Percentiles rank a stretch among this genome's conserved stretches.
Evolutionary conservation across 2,113 vertebrate genomes (phyloP).

Genomic region (Melospiza georgiana): DNA sequence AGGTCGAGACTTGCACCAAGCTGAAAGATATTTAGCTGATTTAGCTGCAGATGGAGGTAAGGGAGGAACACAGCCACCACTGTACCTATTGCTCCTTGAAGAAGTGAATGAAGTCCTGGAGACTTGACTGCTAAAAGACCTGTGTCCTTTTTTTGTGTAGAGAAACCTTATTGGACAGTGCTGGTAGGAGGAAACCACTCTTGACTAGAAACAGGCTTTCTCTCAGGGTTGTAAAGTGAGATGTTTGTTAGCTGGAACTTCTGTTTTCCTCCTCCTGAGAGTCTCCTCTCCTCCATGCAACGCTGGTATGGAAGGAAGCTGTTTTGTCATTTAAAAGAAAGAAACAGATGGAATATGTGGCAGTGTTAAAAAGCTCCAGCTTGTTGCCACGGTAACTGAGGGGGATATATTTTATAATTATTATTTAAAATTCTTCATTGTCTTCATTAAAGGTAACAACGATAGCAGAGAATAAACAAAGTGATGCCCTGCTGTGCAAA

Average conservation of each 20-base stretch:
- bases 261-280: not conserved
- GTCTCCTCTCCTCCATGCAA: not conserved
- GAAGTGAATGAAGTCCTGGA: not conserved
- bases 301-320: conserved; percentile 22
- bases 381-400: conserved; percentile 59
- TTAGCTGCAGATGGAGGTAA: not conserved
- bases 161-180: not conserved
- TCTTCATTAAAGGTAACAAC: conserved; percentile 68
- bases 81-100: not conserved
- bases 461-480: conserved; percentile 63
- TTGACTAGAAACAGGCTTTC: not conserved
- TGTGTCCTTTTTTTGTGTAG: not conserved
- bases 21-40: not conserved
- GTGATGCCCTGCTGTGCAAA: conserved; percentile 59
- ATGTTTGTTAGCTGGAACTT: conserved; percentile 29
- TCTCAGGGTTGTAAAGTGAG: not conserved
- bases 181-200: not conserved
- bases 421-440: conserved; percentile 74
- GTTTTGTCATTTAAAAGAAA: conserved; percentile 61
- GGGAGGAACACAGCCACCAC: not conserved
- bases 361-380: conserved; percentile 54
- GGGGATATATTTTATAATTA: conserved; percentile 60
- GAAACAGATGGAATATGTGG: conserved; percentile 70
- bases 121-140: not conserved
- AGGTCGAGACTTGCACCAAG: not conserved